These are phyloP conservation scores for Stenchaetothrips biformis DNA, from an alignment of 2,888 invertebrate genomes.

Conservation along the genomic window DNA sequence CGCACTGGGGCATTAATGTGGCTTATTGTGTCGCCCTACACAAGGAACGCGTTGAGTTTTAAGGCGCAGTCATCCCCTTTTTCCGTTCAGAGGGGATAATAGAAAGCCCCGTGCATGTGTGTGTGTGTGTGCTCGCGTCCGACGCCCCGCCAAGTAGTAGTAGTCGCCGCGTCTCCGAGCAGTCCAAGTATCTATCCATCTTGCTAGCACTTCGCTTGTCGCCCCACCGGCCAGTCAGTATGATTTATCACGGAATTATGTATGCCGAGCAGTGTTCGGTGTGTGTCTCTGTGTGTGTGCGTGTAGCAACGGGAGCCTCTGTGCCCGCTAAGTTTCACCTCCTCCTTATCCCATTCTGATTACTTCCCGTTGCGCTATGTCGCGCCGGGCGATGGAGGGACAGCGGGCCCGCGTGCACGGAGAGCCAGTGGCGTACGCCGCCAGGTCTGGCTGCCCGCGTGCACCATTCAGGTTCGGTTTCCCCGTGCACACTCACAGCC, in stretches of 20 bases:
- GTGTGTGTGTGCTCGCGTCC: neutral
- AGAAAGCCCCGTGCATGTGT: neutral
- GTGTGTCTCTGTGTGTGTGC: slow-evolving; percentile 12
- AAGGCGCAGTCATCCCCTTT: too few relatives aligned
- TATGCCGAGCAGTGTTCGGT: slow-evolving; percentile 3
- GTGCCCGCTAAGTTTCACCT: neutral
- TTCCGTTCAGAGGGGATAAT: neutral
- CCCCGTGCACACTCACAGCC: neutral
- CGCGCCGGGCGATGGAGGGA: neutral
- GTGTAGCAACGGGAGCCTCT: neutral
- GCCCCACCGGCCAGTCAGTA: neutral
- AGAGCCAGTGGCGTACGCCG: too few relatives aligned
- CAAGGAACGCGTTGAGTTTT: neutral
- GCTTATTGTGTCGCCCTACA: neutral
- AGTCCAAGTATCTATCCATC: slow-evolving; percentile 17
- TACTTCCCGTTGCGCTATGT: neutral
- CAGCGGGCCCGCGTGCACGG: neutral
- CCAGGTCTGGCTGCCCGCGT: too few relatives aligned
- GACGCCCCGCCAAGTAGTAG: neutral
- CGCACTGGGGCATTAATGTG: slow-evolving; percentile 11
- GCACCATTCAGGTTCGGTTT: too few relatives aligned
- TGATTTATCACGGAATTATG: slow-evolving; percentile 24
- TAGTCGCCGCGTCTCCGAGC: neutral
- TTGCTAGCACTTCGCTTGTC: slow-evolving; percentile 18
- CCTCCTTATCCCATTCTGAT: neutral